Base-by-base conservation (phyloP, 2,888 invertebrate species). In the Apodemia hepburni region DNA sequence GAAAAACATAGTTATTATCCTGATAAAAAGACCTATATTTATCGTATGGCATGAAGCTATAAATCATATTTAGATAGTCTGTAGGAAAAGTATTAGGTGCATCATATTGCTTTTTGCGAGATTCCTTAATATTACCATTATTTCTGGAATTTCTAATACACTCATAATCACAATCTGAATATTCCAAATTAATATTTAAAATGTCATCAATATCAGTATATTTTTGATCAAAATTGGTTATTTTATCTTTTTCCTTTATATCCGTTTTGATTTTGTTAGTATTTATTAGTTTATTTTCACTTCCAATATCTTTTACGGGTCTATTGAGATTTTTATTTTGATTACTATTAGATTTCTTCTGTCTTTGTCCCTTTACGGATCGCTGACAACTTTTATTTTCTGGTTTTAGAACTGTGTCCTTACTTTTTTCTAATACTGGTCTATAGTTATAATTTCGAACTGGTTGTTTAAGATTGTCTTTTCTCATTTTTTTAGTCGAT, bases 1-100 rank as follows among this genome's bases (percentile, higher is more conserved):
- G 73, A 60, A 67, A 71, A 38, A 66, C 65, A 15, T 35, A 51
- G 45, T 64, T 66, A 29, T 4, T 27, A 3, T 15, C 27, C 12
- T 12, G 27, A 61, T 57, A 35, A 63, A 67, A 47, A 64, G 63
- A 45, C 68, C 61, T n/a, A 63, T 29, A 42, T 33, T 33, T 6
- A 47, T 22, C 12, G 22, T 42, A 18, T 47, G 18, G 15, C 6
- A 54, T 27, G 15, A 54, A 6, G 12, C 27, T 27, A 22, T 54
- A 15, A 27, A 54, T 45, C 12, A 57, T 18, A 35, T 57, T 22
- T 15, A 62, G 33, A 5, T 58, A 47, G 35, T 62, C 58, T 58
- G 42, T 45, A 4, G 47, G 45, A 18, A 58, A 61, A 29, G 33
- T 58, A 45, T 61, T 58, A 2, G 33, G 47, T 58, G 4, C 2